Conservation (phyloP, 2,888 invertebrate species). For the Drosophila bunnanda region DNA sequence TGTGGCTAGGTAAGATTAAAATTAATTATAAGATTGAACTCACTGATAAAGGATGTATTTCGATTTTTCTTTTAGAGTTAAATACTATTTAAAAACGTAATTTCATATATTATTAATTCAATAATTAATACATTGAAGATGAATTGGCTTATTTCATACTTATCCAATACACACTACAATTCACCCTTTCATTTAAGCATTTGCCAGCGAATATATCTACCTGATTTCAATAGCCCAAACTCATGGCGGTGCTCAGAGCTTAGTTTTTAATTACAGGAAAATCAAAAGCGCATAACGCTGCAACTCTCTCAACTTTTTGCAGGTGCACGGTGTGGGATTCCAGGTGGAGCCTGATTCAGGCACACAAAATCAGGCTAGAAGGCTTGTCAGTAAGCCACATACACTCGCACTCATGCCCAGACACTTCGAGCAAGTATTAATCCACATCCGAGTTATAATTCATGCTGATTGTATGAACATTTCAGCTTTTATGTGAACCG, state of each 20-base stretch:
- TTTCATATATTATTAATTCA: not conserved
- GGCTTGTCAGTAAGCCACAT: conserved; percentile 45
- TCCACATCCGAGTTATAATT: conserved; percentile 81
- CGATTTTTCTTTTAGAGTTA: too few species aligned
- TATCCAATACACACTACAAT: not conserved
- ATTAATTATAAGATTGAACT: too few species aligned
- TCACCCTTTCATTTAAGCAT: not conserved
- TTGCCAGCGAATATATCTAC: not conserved
- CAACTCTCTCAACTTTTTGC: conserved; percentile 48
- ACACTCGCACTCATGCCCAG: conserved; percentile 1
- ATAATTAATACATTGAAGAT: not conserved
- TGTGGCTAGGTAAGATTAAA: too few species aligned
- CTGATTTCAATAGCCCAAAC: conserved; percentile 12
- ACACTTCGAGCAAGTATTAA: conserved; percentile 71
- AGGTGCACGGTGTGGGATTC: conserved; percentile 15
- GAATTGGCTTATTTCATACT: not conserved
- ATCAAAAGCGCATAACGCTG: conserved; percentile 39
- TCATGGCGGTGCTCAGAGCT: conserved; percentile 16
- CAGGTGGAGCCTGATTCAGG: conserved; percentile 13
- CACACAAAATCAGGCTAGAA: conserved; percentile 44
- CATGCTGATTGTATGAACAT: conserved; percentile 81
- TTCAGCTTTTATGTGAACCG: conserved; percentile 80
- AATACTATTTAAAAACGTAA: too few species aligned
- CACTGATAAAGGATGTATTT: too few species aligned
- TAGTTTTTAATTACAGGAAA: conserved; percentile 53